These are phyloP conservation scores for Bergia sp. DNA, from an alignment of 92 coral and sea anemone species.

Conservation along the genomic window DNA sequence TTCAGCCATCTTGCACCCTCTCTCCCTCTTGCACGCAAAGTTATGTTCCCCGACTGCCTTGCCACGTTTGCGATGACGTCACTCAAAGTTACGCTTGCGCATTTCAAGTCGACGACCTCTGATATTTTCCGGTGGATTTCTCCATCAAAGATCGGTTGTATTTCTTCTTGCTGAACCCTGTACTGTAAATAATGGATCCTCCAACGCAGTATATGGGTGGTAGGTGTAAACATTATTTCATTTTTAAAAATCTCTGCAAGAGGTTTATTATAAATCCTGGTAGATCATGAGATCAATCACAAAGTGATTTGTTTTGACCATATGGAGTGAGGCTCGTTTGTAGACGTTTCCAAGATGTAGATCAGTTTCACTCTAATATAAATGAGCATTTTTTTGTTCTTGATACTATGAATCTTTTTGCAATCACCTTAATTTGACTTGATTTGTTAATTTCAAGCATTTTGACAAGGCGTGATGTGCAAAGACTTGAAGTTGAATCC, in stretches of 20 bases:
- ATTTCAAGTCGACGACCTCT: neutral
- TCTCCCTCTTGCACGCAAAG: neutral
- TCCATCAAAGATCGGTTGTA: neutral
- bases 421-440: too few relatives aligned
- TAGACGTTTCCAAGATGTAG: neutral
- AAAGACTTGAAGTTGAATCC: too few relatives aligned
- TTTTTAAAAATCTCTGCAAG: neutral
- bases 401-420: too few relatives aligned
- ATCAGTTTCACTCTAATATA: neutral
- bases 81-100: conserved; percentile 6
- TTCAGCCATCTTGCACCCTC: neutral
- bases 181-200: conserved; percentile 50
- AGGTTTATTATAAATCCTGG: neutral
- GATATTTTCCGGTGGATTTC: conserved; percentile 16
- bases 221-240: conserved; percentile 22
- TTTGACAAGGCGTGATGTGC: too few relatives aligned
- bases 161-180: neutral
- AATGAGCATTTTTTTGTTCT: neutral
- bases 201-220: conserved; percentile 63
- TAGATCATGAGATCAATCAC: neutral
- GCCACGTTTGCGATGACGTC: conserved; percentile 43
- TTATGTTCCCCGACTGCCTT: neutral
- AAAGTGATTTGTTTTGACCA: too few relatives aligned
- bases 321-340: neutral
- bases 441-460: too few relatives aligned